A percentile compares a stretch with the other conserved stretches of the same genome.
Conservation (phyloP, 2,888 invertebrate genomes). For the Hofmannophila pseudospretella region DNA sequence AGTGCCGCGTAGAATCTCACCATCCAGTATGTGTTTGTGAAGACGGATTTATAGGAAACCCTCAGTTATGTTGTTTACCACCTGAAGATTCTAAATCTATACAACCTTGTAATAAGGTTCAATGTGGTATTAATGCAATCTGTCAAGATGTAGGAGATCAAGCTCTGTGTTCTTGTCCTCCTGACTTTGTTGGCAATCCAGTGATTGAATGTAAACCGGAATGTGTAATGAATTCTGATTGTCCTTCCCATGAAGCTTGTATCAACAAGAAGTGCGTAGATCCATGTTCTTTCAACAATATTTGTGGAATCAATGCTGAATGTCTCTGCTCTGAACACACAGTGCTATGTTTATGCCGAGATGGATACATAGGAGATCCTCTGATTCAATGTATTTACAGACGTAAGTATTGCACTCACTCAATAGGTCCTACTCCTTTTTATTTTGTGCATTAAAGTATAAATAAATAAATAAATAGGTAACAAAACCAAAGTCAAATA, state of each 20-base stretch:
- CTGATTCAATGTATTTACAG: conserved; percentile 83
- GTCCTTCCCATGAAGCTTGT: conserved; percentile 85
- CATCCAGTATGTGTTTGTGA: conserved; percentile 88
- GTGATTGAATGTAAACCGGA: conserved; percentile 86
- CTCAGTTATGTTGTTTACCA: conserved; percentile 83
- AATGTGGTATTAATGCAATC: conserved; percentile 88
- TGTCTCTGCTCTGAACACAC: conserved; percentile 90
- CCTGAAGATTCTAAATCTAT: conserved; percentile 72
- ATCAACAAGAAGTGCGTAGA: conserved; percentile 85
- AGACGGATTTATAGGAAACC: conserved; percentile 86
- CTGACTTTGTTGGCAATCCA: conserved; percentile 88
- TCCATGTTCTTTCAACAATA: conserved; percentile 82
- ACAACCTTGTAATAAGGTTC: conserved; percentile 84
- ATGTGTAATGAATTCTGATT: conserved; percentile 90
- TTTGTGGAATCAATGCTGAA: conserved; percentile 89
- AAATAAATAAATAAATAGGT: neutral
- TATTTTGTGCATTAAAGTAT: too few relatives aligned
- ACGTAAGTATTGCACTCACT: conserved; percentile 46
- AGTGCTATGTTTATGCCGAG: conserved; percentile 87
- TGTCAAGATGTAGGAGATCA: conserved; percentile 84
- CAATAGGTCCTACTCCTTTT: neutral
- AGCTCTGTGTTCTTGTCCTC: conserved; percentile 87
- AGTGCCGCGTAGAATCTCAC: conserved; percentile 86
- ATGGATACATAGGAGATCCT: conserved; percentile 88
- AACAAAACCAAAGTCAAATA: too few relatives aligned